Base-by-base conservation (phyloP, 1,140 invertebrate genomes). In the Euura saliciscinereae region DNA sequence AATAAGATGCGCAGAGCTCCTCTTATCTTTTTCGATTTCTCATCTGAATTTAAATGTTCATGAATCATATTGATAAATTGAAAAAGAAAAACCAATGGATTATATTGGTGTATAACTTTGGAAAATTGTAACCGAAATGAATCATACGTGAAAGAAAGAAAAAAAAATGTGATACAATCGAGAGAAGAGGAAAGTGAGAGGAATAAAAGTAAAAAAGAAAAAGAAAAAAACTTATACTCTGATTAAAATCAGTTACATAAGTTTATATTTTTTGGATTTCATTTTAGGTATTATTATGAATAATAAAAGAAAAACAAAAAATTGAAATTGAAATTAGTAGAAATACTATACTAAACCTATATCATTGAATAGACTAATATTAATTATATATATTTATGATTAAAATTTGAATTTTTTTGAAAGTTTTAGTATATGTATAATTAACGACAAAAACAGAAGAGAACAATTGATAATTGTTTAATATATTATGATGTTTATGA, bases 191-290 rank as follows among this genome's bases (percentile, higher is more conserved):
- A 28, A 28, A 28, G 28, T 28, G 28, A 28, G 28, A 28, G 28
- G 28, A 28, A 28, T 28, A 28, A 28, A 28, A 28, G 28, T 28
- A 1, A 28, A 28, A 28, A 28, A 11, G 5, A 59, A 59, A 59
- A 59, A 59, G 5, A 59, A 59, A 59, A 59, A 59, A 59, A 59
- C 51, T 59, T 59, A n/a, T 59, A 59, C 51, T 59, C 51, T 59
- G 51, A 4, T 8, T 11, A 59, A 59, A 59, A 59, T 59, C 51
- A 11, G 51, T 5, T 6, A n/a, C 51, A n/a, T n/a, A 4, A 59
- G 51, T 59, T 59, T 59, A 8, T 59, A 59, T 59, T 59, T 59
- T 59, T 8, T 59, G 51, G 51, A 59, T 28, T 59, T 59, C 51
- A 59, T 6, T 11, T 59, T 59, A 6, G 13, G 51, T 59, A 59